Conservation (phyloP, 2,797 vertebrate species). For the Percopsis omiscomaycus region DNA sequence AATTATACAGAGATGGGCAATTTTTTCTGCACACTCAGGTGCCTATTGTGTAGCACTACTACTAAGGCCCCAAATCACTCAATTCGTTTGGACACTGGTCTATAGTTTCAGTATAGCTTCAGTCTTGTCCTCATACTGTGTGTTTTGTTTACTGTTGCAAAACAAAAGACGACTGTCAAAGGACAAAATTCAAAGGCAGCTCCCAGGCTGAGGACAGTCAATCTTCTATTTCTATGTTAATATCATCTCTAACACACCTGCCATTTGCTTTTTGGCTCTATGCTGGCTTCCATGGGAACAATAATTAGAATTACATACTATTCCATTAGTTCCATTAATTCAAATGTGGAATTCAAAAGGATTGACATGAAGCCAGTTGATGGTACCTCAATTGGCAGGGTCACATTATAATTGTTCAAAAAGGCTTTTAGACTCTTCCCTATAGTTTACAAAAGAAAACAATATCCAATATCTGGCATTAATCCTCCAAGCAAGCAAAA, state of each 20-base stretch:
- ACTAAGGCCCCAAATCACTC: neutral
- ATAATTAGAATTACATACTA: neutral
- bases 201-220: neutral
- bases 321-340: neutral
- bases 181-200: neutral
- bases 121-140: constrained; percentile 6
- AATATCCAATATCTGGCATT: constrained; percentile 11
- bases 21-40: constrained; percentile 26
- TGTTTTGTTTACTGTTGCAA: constrained; percentile 9
- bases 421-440: too few relatives aligned
- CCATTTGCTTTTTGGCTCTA: neutral
- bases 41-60: constrained; percentile 10
- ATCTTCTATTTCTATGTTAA: neutral
- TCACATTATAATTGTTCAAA: too few relatives aligned
- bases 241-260: neutral
- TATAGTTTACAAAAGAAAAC: too few relatives aligned
- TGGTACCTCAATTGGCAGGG: neutral
- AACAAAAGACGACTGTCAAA: constrained; percentile 6
- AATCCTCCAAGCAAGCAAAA: constrained; percentile 8
- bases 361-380: neutral
- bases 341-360: neutral
- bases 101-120: constrained; percentile 1
- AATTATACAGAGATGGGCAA: constrained; percentile 33
- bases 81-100: constrained; percentile 16
- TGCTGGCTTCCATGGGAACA: neutral